phyloP scores from a whole-genome alignment of 2,888 invertebrate genomes.

The Antitype chi region DNA sequence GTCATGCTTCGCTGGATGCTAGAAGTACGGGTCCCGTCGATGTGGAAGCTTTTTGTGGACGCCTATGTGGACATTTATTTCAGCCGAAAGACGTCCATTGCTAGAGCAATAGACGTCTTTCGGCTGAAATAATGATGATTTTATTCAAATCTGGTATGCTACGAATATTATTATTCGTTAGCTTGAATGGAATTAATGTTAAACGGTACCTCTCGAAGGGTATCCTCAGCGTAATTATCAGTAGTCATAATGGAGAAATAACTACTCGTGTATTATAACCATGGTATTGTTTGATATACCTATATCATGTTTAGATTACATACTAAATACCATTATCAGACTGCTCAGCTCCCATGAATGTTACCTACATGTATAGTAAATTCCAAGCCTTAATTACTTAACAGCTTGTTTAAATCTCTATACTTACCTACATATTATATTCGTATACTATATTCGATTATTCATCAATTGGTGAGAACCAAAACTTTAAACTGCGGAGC shows the following conservation, averaged over 20 bases:
- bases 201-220: neutral
- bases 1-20: neutral
- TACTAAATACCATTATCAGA: constrained; percentile 8
- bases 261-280: constrained; percentile 16
- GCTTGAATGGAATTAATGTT: neutral
- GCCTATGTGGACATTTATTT: too few relatives aligned
- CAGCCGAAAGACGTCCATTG: too few relatives aligned
- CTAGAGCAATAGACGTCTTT: too few relatives aligned
- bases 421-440: neutral
- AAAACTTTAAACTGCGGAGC: neutral
- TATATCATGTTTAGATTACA: constrained; percentile 24
- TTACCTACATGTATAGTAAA: neutral
- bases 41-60: neutral
- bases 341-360: neutral
- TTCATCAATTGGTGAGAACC: neutral
- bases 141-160: neutral
- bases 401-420: neutral
- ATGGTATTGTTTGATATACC: constrained; percentile 25
- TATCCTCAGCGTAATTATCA: constrained; percentile 2
- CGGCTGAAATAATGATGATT: neutral
- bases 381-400: neutral
- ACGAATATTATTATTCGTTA: neutral
- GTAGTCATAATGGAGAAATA: constrained; percentile 14
- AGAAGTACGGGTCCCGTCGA: neutral
- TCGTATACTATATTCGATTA: too few relatives aligned